Evolutionary conservation across 2,888 invertebrate species (phyloP).

Genomic region (Augiades crinisus): DNA sequence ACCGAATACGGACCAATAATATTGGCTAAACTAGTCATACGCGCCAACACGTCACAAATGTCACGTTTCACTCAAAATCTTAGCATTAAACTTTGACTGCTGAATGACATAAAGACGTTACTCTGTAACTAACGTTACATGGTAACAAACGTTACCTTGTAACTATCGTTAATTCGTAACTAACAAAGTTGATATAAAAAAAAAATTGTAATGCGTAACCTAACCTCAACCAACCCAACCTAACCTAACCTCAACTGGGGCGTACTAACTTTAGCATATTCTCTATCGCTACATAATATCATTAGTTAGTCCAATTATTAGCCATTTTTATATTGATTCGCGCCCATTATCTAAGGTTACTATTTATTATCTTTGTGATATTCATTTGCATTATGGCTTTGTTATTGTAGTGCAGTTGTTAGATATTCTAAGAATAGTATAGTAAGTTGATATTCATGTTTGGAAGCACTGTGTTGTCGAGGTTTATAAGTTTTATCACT

Average conservation of each 20-base stretch:
- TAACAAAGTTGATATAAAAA: not conserved
- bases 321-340: constrained; percentile 19
- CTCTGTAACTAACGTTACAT: too few relatives aligned
- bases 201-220: not conserved
- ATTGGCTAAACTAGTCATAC: constrained; percentile 2
- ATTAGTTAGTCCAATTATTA: constrained; percentile 18
- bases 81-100: not conserved
- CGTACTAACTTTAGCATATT: not conserved
- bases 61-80: not conserved
- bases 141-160: too few relatives aligned
- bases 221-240: not conserved
- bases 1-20: not conserved
- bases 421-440: constrained; percentile 9
- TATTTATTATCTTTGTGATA: constrained; percentile 25
- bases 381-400: constrained; percentile 25
- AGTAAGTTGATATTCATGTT: not conserved
- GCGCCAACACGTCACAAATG: not conserved
- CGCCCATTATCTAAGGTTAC: constrained; percentile 7
- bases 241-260: not conserved
- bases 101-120: too few relatives aligned
- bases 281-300: not conserved
- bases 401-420: constrained; percentile 2
- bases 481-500: too few relatives aligned
- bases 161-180: too few relatives aligned
- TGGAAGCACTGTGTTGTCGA: too few relatives aligned